Percentiles rank a stretch among this genome's conserved stretches.
These are phyloP conservation scores for Antitype chi DNA, from an alignment of 2,888 invertebrate species.

Conservation along the genomic window DNA sequence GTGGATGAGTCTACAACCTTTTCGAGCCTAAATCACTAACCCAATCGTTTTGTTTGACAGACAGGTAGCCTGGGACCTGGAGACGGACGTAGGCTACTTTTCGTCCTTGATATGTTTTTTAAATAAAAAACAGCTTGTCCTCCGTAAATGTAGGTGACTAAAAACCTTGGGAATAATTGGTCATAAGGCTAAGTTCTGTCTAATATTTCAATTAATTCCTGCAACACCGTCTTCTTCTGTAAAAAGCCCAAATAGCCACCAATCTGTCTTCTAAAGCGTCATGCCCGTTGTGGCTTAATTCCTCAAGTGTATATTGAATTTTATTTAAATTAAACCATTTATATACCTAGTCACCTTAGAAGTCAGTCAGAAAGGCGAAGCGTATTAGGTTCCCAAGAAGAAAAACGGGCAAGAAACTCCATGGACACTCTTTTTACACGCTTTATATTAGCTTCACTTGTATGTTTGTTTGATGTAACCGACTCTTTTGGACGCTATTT, in stretches of 20 bases:
- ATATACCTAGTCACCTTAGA: no score
- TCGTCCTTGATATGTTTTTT: no score
- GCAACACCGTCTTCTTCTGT: not conserved
- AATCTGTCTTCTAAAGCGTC: not conserved
- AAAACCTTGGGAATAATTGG: not conserved
- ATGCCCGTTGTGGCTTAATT: not conserved
- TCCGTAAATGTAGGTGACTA: not conserved
- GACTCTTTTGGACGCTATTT: no score
- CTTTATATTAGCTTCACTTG: no score
- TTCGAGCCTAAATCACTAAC: not conserved
- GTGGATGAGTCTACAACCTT: not conserved
- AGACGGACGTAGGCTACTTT: not conserved
- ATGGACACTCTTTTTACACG: no score
- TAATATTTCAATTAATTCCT: not conserved
- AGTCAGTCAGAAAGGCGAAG: not conserved
- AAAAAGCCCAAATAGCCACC: not conserved
- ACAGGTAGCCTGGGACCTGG: not conserved
- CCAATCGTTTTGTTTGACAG: not conserved
- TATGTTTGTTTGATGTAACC: no score
- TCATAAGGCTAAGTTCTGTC: not conserved
- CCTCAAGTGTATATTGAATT: not conserved
- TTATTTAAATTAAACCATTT: not conserved
- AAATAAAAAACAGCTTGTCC: not conserved
- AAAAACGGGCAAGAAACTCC: no score
- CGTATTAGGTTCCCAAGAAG: no score